Evolutionary conservation across 2,888 invertebrate genomes (phyloP), one percentile per base, ranked within the genome.

Genomic region (Malthinus seriepunctatus): DNA sequence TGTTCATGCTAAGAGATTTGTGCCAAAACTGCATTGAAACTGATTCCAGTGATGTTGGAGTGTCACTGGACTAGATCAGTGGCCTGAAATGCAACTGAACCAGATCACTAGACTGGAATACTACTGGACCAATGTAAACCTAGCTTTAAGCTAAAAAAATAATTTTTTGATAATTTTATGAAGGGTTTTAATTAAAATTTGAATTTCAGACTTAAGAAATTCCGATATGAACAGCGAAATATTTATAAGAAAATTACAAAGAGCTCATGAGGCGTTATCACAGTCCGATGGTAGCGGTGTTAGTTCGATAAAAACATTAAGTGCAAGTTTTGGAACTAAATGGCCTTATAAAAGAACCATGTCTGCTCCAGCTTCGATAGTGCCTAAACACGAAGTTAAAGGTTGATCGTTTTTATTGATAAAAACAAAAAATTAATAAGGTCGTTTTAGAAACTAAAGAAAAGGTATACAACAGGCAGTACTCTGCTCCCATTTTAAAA

Each of bases 311-410:
- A 88, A 91, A 78, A 91, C 95, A 0, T 80, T 95, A 51, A 92
- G 91, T 74, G 91, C 92, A 23, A 93, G 94, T 69, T 89, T 95
- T 72, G 93, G 92, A 53, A 89, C 90, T 45, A 97, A 96, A 81
- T 95, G 95, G 89, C 95, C 96, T 0, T 97, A 96, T 80, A 94
- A 96, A 78, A 81, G 96, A 60, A 95, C 95, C 46, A 92, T 95
- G 84, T 95, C 95, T 5, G 95, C 95, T 9, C 96, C 96, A 8
- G 91, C 93, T 44, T 89, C 90, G 50, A 89, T 92, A 81, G 84
- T 89, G 53, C 87, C 89, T 1, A 84, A 88, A 48, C 87, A 88
- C 71, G 90, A 91, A 71, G 84, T 86, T 9, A 89, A 89, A 78
- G 75, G 77, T 76, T 73, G 70, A 14, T 32, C 33, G 12, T 2